Base-by-base conservation (phyloP, 2,888 invertebrate species). In the Synanthedon tipuliformis region DNA sequence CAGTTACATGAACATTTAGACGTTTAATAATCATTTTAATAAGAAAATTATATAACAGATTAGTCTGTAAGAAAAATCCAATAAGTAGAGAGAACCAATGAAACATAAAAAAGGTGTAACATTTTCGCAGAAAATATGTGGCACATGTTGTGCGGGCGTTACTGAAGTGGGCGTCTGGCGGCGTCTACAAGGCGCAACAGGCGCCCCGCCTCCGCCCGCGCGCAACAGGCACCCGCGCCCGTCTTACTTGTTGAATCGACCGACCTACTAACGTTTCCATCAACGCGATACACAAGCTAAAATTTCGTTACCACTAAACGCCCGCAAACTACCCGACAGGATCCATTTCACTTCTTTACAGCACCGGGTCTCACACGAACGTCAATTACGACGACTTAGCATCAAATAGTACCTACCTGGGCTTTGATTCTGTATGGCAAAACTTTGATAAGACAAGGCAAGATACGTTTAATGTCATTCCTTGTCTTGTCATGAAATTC, bases 181-280 rank as follows among this genome's bases (percentile, higher is more conserved):
- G 86, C 84, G 83, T 81, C 84, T 81, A 68, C 71, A 71, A 76
- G 85, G 77, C 84, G 86, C 86, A 85, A 85, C 85, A 85, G 85
- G 82, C 80, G 67, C 73, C 72, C 75, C 78, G 69, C 69, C 77
- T 73, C 75, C 74, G 66, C 68, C 65, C 69, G 78, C 77, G 83
- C 86, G 82, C 86, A 84, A 81, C 82, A 81, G 73, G 78, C 74
- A 75, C 74, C 78, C 73, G 75, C 74, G 69, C 75, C 78, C 75
- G 75, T 74, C 75, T 78, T 80, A 83, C 85, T 86, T 87, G 86
- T 87, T 87, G 86, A 86, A 87, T 86, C 85, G 86, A 87, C 85
- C 86, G 86, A 87, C 86, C 86, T 86, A 86, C 75, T 83, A 85
- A 87, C 79, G 80, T 73, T 71, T 65, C 73, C 69, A 70, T 68